These are phyloP conservation scores for Kryptolebias ocellatus DNA, from an alignment of 2,797 vertebrate species.

Conservation along the genomic window DNA sequence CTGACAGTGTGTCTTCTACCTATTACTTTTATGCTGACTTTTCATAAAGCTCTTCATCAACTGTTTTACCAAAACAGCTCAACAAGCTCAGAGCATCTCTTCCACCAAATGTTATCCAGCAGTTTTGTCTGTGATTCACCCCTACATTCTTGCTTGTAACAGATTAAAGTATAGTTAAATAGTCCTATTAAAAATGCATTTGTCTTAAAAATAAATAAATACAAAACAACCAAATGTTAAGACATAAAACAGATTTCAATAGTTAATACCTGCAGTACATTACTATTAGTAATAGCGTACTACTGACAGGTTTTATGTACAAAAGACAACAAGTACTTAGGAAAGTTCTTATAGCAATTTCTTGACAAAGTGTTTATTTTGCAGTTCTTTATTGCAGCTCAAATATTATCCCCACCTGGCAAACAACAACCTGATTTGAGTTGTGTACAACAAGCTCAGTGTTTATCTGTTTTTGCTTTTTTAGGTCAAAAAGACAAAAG, in stretches of 20 bases:
- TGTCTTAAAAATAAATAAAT: constrained; percentile 1
- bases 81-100: constrained; percentile 2
- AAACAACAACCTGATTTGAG: not conserved
- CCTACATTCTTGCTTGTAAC: not conserved
- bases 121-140: constrained; percentile 8
- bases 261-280: too few relatives aligned
- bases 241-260: too few relatives aligned
- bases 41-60: constrained; percentile 22
- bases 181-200: constrained; percentile 2
- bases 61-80: constrained; percentile 15
- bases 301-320: not conserved
- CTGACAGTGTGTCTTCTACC: constrained; percentile 23
- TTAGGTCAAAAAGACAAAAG: not conserved
- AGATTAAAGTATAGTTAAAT: not conserved
- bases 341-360: not conserved
- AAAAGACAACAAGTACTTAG: not conserved
- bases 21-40: constrained; percentile 33
- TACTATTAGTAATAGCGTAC: too few relatives aligned
- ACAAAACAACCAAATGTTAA: not conserved
- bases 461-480: not conserved
- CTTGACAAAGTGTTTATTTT: too few relatives aligned
- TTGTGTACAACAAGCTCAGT: not conserved
- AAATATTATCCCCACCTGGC: not conserved
- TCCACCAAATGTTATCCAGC: constrained; percentile 10
- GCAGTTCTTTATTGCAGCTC: not conserved